phyloP scores from a whole-genome alignment of 2,113 vertebrate species.

The Triplophysa siluroides region DNA sequence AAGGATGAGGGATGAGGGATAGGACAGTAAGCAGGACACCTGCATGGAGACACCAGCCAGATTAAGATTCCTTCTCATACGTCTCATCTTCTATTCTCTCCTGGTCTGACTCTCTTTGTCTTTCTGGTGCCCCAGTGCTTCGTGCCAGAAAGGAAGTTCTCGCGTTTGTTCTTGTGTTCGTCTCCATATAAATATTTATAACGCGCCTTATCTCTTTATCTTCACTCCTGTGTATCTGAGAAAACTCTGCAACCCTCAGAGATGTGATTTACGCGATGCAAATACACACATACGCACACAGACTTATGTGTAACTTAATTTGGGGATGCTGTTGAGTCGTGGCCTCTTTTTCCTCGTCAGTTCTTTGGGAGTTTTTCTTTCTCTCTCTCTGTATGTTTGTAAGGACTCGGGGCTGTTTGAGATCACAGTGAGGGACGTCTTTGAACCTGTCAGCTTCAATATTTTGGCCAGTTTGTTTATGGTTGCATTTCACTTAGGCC shows the following conservation, averaged over 20 bases:
- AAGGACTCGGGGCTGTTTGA: background rate
- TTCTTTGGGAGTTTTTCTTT: background rate
- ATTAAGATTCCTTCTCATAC: conserved; percentile 28
- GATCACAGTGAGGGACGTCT: background rate
- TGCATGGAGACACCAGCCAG: conserved; percentile 28
- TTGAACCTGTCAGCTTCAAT: conserved; percentile 4
- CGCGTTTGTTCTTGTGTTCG: conserved; percentile 33
- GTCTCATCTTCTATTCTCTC: conserved; percentile 32
- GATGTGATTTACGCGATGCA: conserved; percentile 36
- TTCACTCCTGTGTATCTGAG: conserved; percentile 19
- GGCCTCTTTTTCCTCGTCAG: background rate
- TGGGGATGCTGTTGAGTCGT: background rate
- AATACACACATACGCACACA: background rate
- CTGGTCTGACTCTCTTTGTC: conserved; percentile 38
- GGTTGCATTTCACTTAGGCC: background rate
- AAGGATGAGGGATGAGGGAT: background rate
- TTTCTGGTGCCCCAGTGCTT: conserved; percentile 17
- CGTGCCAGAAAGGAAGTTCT: conserved; percentile 34
- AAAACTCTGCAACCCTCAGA: conserved; percentile 20
- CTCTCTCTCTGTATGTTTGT: background rate
- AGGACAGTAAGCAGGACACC: conserved; percentile 28
- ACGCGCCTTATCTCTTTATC: conserved; percentile 32
- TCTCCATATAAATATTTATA: conserved; percentile 54
- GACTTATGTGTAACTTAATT: too few species aligned
- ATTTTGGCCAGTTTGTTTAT: background rate